Conservation (phyloP, 2,888 invertebrate genomes). For the Drosophila kuntzei region DNA sequence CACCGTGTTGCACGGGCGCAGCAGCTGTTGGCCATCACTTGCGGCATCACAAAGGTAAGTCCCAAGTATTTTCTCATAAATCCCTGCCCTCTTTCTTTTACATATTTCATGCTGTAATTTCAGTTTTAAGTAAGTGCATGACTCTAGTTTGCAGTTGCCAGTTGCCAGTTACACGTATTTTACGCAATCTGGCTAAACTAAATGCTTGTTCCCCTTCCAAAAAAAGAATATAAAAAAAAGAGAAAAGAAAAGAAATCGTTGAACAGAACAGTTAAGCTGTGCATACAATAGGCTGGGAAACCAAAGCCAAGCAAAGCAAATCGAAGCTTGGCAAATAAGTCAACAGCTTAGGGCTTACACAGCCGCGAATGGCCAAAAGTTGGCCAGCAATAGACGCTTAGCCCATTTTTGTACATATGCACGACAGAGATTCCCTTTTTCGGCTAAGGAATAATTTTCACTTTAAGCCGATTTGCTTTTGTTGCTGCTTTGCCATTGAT, state of each 20-base stretch:
- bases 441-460: constrained; percentile 80
- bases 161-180: constrained; percentile 18
- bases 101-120: constrained; percentile 45
- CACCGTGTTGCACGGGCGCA: constrained; percentile 89
- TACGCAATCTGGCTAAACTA: constrained; percentile 60
- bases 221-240: constrained; percentile 7
- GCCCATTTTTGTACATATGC: constrained; percentile 50
- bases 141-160: background rate
- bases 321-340: constrained; percentile 78
- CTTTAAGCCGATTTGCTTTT: constrained; percentile 83
- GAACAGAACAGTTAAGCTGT: constrained; percentile 53
- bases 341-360: constrained; percentile 75
- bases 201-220: constrained; percentile 17
- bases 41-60: constrained; percentile 91
- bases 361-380: constrained; percentile 67
- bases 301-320: constrained; percentile 41
- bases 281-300: constrained; percentile 38
- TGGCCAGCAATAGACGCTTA: constrained; percentile 36
- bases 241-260: constrained; percentile 39
- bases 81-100: background rate
- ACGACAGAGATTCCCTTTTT: constrained; percentile 21
- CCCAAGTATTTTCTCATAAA: background rate
- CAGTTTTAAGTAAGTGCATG: constrained; percentile 56
- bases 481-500: constrained; percentile 65
- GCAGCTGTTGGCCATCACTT: constrained; percentile 88